Conservation (phyloP, 2,888 invertebrate species). For the Apodemia zela region DNA sequence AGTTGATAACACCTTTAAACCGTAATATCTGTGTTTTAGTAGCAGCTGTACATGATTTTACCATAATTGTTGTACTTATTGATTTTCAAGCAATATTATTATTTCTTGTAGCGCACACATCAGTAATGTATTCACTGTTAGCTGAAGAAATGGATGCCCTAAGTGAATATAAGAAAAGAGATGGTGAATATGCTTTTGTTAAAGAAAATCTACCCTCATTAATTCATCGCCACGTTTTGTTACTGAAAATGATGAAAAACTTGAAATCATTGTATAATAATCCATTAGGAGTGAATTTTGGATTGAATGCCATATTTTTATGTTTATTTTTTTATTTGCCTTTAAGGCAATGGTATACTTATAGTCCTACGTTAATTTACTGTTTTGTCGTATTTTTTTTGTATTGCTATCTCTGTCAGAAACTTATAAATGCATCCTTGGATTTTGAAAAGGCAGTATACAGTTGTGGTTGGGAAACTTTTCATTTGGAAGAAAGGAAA, state of each 20-base stretch:
- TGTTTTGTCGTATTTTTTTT: slow-evolving; percentile 59
- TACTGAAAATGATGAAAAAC: slow-evolving; percentile 1
- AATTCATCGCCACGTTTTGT: slow-evolving; percentile 14
- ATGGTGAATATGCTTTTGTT: neutral
- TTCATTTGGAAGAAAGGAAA: slow-evolving; percentile 49
- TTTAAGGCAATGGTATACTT: slow-evolving; percentile 50
- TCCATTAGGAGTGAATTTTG: slow-evolving; percentile 16
- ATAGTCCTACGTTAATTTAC: slow-evolving; percentile 52
- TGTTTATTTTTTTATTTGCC: slow-evolving; percentile 55
- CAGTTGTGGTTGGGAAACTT: slow-evolving; percentile 66
- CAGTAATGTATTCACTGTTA: slow-evolving; percentile 9
- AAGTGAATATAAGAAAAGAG: neutral
- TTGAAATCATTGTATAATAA: slow-evolving; percentile 9
- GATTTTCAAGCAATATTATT: slow-evolving; percentile 10
- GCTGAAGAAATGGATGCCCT: slow-evolving; percentile 14
- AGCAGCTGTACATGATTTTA: too few species aligned
- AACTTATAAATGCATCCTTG: slow-evolving; percentile 57
- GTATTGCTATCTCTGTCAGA: slow-evolving; percentile 38
- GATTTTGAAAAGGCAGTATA: slow-evolving; percentile 56
- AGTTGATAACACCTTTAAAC: too few species aligned
- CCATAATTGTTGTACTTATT: neutral
- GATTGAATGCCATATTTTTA: slow-evolving; percentile 33
- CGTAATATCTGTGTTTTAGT: too few species aligned
- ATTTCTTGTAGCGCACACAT: slow-evolving; percentile 17
- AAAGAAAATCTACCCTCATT: slow-evolving; percentile 1